Conservation (phyloP, 2,888 invertebrate species). For the Anthophora plumipes region DNA sequence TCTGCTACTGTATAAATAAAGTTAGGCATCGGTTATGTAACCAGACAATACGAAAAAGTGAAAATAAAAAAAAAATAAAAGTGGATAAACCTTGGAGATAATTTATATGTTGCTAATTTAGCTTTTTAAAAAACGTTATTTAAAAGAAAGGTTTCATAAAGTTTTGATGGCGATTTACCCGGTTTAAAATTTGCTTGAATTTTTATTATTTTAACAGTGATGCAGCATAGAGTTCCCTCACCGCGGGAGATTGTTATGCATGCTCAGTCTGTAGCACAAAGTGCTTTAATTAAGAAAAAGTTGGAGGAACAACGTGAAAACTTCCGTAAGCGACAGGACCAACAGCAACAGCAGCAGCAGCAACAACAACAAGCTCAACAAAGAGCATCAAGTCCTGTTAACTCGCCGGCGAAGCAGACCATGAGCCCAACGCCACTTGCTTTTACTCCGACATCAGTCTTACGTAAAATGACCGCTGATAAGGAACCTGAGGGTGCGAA, state of each 20-base stretch:
- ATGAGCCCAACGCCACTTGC: conserved; percentile 90
- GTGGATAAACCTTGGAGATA: not conserved
- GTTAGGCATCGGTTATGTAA: not conserved
- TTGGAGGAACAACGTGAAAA: conserved; percentile 95
- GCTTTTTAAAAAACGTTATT: not conserved
- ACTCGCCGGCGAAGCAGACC: conserved; percentile 85
- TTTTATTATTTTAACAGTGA: conserved; percentile 84
- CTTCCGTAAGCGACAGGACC: conserved; percentile 92
- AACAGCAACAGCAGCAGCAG: conserved; percentile 74
- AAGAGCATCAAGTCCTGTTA: conserved; percentile 79
- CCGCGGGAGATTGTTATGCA: conserved; percentile 94
- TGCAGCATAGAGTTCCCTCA: conserved; percentile 91
- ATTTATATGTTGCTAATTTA: not conserved
- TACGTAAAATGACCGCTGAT: conserved; percentile 97
- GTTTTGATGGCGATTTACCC: not conserved
- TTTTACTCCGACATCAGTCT: conserved; percentile 97
- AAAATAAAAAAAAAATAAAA: too few relatives aligned
- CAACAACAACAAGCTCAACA: conserved; percentile 75
- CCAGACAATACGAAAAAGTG: not conserved
- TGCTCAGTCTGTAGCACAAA: conserved; percentile 94
- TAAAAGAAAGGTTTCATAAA: not conserved
- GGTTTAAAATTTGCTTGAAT: conserved; percentile 23
- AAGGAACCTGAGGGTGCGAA: conserved; percentile 89
- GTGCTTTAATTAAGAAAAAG: conserved; percentile 94
- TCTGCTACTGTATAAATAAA: not conserved